Base-by-base conservation (phyloP, 2,113 vertebrate genomes). In the Conger conger region DNA sequence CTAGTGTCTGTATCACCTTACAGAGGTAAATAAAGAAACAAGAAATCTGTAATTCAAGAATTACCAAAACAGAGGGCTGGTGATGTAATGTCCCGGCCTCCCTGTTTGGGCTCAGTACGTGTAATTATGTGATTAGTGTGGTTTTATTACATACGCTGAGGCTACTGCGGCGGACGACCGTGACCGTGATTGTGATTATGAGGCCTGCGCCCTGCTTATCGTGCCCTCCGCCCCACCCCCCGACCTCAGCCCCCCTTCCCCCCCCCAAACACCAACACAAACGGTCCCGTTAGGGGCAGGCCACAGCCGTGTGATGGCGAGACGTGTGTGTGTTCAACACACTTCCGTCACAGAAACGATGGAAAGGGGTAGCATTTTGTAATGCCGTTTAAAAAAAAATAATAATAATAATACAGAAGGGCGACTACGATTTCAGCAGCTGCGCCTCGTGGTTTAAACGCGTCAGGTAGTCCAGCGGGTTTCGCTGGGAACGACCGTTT, bases 1-100 rank as follows among this genome's bases (percentile, higher is more conserved):
- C 88, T 86, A 84, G 89, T 91, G 85, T 91, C 91, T 83, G 76
- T 60, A 87, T 90, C 87, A 78, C 88, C 84, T 94, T 95, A 92
- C 88, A 92, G 87, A 87, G 86, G 86, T 88, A 91, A 89, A 86
- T 87, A 92, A 88, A 86, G 90, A 92, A 90, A 90, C 57, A 85
- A 83, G 87, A 20, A 82, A 87, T 89, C 87, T 88, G 86, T 90
- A 87, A 89, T 88, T 88, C 86, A 54, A 81, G 76, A 78, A 87
- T 86, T 76, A 38, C 53, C 79, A 80, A 37, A 76, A 73, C 84
- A 53, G 82, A 89, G 81, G 80, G 86, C 85, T 80, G 82, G 68
- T 81, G 87, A 88, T 88, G 88, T 89, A 86, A 83, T 82, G 84
- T 77, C 63, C 63, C 77, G 80, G 84, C 83, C 79, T 45, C 79